Evolutionary conservation across 2,797 vertebrate genomes (phyloP), one percentile per base, ranked within the genome.

Genomic region (Ctenopoma multispine): DNA sequence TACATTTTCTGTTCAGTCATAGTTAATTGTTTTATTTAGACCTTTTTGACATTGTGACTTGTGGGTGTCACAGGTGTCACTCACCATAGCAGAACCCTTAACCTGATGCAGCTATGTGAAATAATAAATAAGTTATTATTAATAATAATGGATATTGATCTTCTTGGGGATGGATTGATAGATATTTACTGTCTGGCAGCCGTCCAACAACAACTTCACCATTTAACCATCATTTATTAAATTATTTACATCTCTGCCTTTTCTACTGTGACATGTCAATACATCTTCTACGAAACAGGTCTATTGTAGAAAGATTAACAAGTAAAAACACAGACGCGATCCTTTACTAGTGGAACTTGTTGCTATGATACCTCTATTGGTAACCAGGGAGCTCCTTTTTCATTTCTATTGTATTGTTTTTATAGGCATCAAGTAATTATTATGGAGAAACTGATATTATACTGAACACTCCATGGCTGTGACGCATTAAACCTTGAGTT

Each of bases 281-380:
- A 20, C 38, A 20, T 47, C 10, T 23, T 21, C 21, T 49, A 5
- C 1, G 8, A 7, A 72, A 60, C 40, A 34, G 20, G 40, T n/a
- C 24, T 41, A 20, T 51, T 69, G 15, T 23, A 4, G 5, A 51
- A 5, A 27, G 18, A 1, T 15, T 11, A 20, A 41, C 55, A 24
- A 43, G 44, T 8, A 40, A 61, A 59, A 46, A 51, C 46, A 55
- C 36, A 34, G 23, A 11, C 54, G 5, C 29, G 21, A 60, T 43
- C 18, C 20, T 51, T 56, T n/a, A 61, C 38, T 20, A 18, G 36
- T 53, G 47, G 44, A 65, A 59, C 49, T 36, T 67, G 83, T 85
- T 79, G 69, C 79, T 82, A 84, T 58, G 81, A 75, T 64, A 72
- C 71, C 65, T 46, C 34, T 38, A 69, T 44, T 63, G 17, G 79